Evolutionary conservation across 1,140 invertebrate genomes (phyloP), one percentile per base, ranked within the genome.

Genomic region (Tetragonula clypearis): DNA sequence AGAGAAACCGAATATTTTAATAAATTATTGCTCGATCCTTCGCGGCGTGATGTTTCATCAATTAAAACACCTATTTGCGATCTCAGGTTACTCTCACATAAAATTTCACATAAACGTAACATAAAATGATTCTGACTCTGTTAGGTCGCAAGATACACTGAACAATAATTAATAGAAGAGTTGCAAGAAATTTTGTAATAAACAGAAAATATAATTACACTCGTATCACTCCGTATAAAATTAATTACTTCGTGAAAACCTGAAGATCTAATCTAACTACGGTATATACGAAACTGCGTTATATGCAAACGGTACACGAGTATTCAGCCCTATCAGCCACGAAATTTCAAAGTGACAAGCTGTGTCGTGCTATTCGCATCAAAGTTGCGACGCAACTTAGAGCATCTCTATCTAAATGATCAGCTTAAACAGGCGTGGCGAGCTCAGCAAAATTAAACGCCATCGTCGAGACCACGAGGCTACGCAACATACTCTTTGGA

Each of bases 301-400:
- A 30, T 30, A 82, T 41, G 80, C 49, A 56, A 35, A 53, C 53
- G 19, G 41, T 58, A 30, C 41, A 30, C 49, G 15, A 12, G 80
- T 82, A 75, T 82, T 74, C 79, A 72, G n/a, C 56, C 2, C 58
- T 62, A 71, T 74, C 79, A 21, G 56, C 60, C 49, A 66, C 41
- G 68, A 75, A 75, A 82, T 82, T 82, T 82, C 80, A n/a, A 82
- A 75, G 80, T 75, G 80, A 82, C 71, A 35, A 66, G 60, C 21
- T 55, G 80, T 49, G 35, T 19, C 79, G 17, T 53, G 71, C 26
- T 74, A 23, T 74, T 62, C 41, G 23, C 12, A 26, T 53, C 68
- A 53, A 58, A 60, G 71, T 74, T 60, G n/a, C 15, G 71, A 26
- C 21, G 35, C 11, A 82, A 62, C 56, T 74, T 82, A 35, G 58